Evolutionary conservation across 1,140 invertebrate species (phyloP), one percentile per base, ranked within the genome.

Genomic region (Aphidius ervi): DNA sequence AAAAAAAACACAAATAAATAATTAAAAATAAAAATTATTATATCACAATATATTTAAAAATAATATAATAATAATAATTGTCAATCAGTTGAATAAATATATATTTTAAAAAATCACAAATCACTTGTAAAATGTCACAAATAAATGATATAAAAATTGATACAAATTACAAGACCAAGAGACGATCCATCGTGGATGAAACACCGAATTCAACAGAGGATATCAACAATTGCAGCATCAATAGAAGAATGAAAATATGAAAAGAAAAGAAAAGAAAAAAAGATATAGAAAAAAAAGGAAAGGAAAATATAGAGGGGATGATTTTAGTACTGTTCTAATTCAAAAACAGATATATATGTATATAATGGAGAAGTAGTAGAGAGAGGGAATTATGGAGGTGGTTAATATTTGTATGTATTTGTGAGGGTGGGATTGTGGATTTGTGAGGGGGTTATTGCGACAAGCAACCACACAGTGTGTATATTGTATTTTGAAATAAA

Each of bases 201-300:
- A 23, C 65, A 56, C 67, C 53, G 63, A 65, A 68, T 67, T 55
- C 61, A 63, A 62, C 47, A 64, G 61, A 66, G 67, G 71, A 68
- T 76, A 73, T 74, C 76, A 76, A 75, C 74, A 76, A 74, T 77
- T 76, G 69, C 74, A 75, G 73, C 72, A 70, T 69, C 71, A 69
- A 68, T 69, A 66, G 65, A 65, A 67, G 70, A 70, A 72, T 46
- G 57, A 48, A 53, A 39, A 45, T 20, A 48, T 56, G n/a, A 55
- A 56, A 45, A 45, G 46, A 39, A 50, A 54, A 41, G 48, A 54
- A 63, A 58, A 64, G 40, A 45, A 58, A 49, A 45, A 53, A 61
- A 45, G 62, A 54, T 50, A 56, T 43, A 54, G 57, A 66, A 59
- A n/a, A n/a, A n/a, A n/a, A n/a, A n/a, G n/a, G n/a, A n/a, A 52